Conservation (phyloP, 2,888 invertebrate species). For the Xiphydria camelus region DNA sequence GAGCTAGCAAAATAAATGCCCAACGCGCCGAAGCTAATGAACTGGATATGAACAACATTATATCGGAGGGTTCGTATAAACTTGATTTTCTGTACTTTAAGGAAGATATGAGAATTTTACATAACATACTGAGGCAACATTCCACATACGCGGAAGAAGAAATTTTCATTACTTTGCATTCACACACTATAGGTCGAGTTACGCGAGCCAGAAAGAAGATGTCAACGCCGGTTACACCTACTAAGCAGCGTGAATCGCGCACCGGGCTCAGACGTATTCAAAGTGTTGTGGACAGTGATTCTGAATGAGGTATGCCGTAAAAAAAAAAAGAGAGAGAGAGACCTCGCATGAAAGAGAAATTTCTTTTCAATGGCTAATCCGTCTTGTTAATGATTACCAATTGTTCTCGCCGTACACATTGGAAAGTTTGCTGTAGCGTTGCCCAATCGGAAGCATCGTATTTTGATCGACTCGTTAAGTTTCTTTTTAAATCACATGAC, state of each 20-base stretch:
- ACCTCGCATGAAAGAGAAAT: not conserved
- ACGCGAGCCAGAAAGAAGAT: slow-evolving; percentile 32
- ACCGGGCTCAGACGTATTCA: slow-evolving; percentile 29
- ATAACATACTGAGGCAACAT: too few species aligned
- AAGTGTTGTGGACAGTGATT: slow-evolving; percentile 36
- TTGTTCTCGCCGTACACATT: too few species aligned
- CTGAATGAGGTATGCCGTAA: too few species aligned
- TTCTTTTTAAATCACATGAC: too few species aligned
- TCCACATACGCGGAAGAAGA: too few species aligned
- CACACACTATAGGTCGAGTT: slow-evolving; percentile 19
- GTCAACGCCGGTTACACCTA: slow-evolving; percentile 9
- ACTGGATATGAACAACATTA: slow-evolving; percentile 38
- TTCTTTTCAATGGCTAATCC: too few species aligned
- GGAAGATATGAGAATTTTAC: too few species aligned
- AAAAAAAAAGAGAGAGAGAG: not conserved
- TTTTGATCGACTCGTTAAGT: too few species aligned
- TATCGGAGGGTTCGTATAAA: slow-evolving; percentile 40
- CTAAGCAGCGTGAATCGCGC: slow-evolving; percentile 24
- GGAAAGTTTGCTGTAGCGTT: too few species aligned
- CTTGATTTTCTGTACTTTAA: not conserved
- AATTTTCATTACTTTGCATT: too few species aligned
- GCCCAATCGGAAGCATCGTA: too few species aligned
- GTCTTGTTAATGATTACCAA: too few species aligned
- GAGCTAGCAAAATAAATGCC: slow-evolving; percentile 35
- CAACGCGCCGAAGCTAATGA: slow-evolving; percentile 35